Conservation (phyloP, 2,113 vertebrate genomes). For the Empidonax traillii region DNA sequence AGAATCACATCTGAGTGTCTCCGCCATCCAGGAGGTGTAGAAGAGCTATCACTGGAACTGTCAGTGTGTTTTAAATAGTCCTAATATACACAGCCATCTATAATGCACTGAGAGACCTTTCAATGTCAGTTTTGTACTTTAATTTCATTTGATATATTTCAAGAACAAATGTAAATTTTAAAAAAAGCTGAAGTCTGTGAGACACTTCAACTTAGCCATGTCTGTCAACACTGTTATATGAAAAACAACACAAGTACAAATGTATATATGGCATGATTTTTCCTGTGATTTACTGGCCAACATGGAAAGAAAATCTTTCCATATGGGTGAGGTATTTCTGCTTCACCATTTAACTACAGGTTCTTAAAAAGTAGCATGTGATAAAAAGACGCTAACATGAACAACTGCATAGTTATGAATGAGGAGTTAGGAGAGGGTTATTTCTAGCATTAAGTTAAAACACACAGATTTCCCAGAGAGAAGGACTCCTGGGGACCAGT, state of each 20-base stretch:
- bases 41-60: not conserved
- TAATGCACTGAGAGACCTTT: not conserved
- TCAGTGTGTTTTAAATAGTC: not conserved
- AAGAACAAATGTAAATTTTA: not conserved
- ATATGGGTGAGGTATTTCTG: not conserved
- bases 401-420: not conserved
- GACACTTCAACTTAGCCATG: not conserved
- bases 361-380: not conserved
- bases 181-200: not conserved
- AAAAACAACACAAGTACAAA: not conserved
- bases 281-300: not conserved
- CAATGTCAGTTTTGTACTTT: not conserved
- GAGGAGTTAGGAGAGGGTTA: not conserved
- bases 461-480: not conserved
- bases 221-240: not conserved
- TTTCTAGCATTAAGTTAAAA: not conserved
- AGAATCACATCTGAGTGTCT: not conserved
- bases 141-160: not conserved
- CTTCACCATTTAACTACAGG: not conserved
- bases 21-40: not conserved
- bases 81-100: not conserved
- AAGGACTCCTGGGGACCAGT: not conserved
- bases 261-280: not conserved
- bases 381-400: not conserved
- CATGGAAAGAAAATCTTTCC: not conserved